phyloP scores from a whole-genome alignment of 2,113 vertebrate species.

The Jaculus jaculus region DNA sequence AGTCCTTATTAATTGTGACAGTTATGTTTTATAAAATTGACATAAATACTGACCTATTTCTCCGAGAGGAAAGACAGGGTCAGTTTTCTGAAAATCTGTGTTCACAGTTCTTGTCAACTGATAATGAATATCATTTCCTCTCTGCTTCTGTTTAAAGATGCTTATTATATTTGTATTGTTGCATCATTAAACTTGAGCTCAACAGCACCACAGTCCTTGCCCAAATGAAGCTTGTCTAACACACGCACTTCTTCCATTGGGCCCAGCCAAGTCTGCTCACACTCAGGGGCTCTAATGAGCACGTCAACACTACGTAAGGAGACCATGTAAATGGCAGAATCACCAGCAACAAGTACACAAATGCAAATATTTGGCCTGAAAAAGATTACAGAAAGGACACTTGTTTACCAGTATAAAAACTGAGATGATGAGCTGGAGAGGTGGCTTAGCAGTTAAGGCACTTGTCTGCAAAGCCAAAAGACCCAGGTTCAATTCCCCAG shows the following conservation, averaged over 20 bases:
- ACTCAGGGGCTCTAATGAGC: background rate
- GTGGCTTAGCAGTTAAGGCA: too few species aligned
- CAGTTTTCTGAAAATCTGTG: background rate
- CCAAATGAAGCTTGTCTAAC: background rate
- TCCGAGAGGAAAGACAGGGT: background rate
- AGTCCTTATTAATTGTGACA: background rate
- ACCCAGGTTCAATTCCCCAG: too few species aligned
- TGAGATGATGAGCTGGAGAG: background rate
- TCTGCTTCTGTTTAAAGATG: slow-evolving; percentile 37
- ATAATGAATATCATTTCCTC: background rate
- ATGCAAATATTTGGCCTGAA: background rate
- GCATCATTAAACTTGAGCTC: slow-evolving; percentile 27
- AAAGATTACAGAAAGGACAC: background rate
- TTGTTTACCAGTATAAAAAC: background rate
- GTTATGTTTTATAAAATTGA: background rate
- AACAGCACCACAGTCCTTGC: background rate
- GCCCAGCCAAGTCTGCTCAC: background rate
- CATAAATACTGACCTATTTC: background rate
- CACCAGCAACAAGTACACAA: background rate
- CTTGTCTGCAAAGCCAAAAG: too few species aligned
- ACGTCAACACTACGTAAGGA: background rate
- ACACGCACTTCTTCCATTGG: background rate
- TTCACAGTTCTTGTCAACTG: background rate
- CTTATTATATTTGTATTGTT: background rate
- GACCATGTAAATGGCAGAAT: slow-evolving; percentile 4